These are phyloP conservation scores for Stictonetta naevosa DNA, from an alignment of 2,113 vertebrate species.

Conservation along the genomic window DNA sequence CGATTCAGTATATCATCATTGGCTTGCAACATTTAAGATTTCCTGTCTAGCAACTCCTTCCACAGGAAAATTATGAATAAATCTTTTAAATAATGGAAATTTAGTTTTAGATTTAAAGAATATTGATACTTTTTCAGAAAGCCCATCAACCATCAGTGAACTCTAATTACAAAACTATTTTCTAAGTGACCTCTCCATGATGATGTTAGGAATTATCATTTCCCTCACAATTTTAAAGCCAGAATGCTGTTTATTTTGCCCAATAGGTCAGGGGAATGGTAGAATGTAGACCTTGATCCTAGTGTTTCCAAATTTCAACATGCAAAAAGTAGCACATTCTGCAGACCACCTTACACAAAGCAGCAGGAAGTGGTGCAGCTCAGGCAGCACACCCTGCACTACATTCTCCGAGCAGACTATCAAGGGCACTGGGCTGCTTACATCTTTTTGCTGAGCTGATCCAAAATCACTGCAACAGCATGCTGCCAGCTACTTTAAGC, in stretches of 20 bases:
- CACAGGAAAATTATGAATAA: neutral
- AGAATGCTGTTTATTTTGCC: neutral
- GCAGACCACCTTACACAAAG: neutral
- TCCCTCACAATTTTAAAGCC: neutral
- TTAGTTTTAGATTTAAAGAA: neutral
- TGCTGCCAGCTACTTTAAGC: neutral
- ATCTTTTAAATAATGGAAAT: neutral
- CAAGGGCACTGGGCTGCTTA: neutral
- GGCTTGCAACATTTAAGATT: slow-evolving; percentile 17
- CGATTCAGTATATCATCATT: slow-evolving; percentile 22
- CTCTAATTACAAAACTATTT: neutral
- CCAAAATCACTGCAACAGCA: neutral
- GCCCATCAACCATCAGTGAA: neutral
- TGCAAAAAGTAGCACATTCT: rapidly evolving
- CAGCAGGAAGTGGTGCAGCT: neutral
- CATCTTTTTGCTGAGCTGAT: neutral
- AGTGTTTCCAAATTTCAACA: neutral
- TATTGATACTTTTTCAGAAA: neutral
- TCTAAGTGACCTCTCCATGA: neutral
- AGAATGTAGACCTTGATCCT: neutral
- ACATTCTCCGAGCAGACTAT: neutral
- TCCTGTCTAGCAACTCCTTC: slow-evolving; percentile 5
- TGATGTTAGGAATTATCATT: neutral
- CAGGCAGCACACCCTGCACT: neutral
- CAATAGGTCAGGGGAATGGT: neutral